Percentiles rank a stretch among this genome's conserved stretches.
Evolutionary conservation across 2,797 vertebrate genomes (phyloP).

Genomic region (Acanthiza pusilla): DNA sequence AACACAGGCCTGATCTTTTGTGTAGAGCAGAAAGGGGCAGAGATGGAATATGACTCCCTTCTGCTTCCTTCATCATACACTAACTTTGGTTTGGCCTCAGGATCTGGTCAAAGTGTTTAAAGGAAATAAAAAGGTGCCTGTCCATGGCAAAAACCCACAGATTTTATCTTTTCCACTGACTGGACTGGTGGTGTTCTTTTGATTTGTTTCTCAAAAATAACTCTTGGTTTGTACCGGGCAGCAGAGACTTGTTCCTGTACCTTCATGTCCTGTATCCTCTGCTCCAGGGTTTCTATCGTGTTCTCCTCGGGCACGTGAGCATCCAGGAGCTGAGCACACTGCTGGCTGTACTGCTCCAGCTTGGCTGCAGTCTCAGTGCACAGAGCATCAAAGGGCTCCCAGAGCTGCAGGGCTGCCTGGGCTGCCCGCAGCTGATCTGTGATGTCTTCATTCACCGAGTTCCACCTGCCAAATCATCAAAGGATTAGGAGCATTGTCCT

Average conservation of each 20-base stretch:
- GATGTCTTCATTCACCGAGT: constrained; percentile 65
- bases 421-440: constrained; percentile 65
- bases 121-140: not conserved
- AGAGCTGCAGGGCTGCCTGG: constrained; percentile 68
- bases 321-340: constrained; percentile 57
- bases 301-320: constrained; percentile 49
- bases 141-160: not conserved
- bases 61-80: not conserved
- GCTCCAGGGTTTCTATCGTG: constrained; percentile 62
- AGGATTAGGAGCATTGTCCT: not conserved
- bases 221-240: not conserved
- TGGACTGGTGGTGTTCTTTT: not conserved
- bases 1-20: not conserved
- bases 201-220: not conserved
- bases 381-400: constrained; percentile 68
- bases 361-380: constrained; percentile 32
- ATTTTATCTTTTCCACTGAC: not conserved
- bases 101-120: not conserved
- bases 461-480: constrained; percentile 77
- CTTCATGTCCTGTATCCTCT: constrained; percentile 68
- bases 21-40: not conserved
- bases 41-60: not conserved
- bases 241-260: constrained; percentile 50
- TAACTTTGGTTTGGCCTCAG: not conserved
- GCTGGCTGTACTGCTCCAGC: constrained; percentile 64